Base-by-base conservation (phyloP, 2,797 vertebrate species). In the Neostethus bicornis region DNA sequence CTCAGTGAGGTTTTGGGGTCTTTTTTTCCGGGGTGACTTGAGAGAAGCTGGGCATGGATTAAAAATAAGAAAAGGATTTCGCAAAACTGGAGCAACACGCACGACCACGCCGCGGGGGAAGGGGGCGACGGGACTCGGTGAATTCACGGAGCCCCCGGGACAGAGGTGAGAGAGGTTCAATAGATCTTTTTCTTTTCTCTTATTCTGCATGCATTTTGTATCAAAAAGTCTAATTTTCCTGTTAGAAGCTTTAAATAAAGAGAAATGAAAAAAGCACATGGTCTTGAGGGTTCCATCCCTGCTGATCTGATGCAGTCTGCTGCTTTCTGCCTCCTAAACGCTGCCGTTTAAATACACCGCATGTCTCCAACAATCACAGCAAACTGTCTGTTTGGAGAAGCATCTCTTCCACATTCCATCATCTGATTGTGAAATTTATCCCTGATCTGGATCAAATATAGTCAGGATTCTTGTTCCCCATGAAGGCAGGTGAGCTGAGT, bases 71-170 rank as follows among this genome's bases (percentile, higher is more conserved):
- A n/a, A n/a, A 75, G 63, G 53, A 72, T 44, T 32, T 75, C 71
- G 88, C 80, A 61, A 92, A 91, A 88, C 90, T 92, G 90, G 90
- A 92, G 89, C 91, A 90, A 61, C 89, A 90, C 86, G 85, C 88
- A 38, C 72, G 90, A 81, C 77, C 89, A 73, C 89, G 90, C 77
- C 83, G 90, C 79, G 84, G 90, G 83, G 85, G 89, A 85, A 86
- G 90, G 89, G 87, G 89, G 77, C 86, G 91, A 75, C 78, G 89
- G 84, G 90, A 90, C 82, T 91, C 90, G 71, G 85, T 90, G 78
- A 89, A 91, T 90, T 91, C 86, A 11, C 89, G 89, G 65, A 91
- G 87, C 80, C 90, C 87, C 64, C 88, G 89, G 86, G 91, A 92
- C 80, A 92, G 90, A 91, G 92, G 92, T 93, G 84, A 90, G 90